Evolutionary conservation across 2,797 vertebrate species (phyloP).

Genomic region (Arrhamphus sclerolepis): DNA sequence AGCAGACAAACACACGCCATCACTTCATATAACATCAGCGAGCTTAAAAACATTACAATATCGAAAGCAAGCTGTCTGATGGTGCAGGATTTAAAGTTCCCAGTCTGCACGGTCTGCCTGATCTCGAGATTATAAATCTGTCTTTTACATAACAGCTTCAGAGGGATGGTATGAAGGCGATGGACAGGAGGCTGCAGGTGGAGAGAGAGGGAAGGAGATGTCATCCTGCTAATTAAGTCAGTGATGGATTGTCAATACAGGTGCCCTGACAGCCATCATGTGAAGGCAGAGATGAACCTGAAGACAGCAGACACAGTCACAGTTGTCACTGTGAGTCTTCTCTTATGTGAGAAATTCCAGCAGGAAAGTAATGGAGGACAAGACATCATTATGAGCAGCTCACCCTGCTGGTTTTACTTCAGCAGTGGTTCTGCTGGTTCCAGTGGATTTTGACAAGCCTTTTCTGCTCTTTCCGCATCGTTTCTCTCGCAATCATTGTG

Average conservation of each 20-base stretch:
- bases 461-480: neutral
- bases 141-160: constrained; percentile 26
- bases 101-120: constrained; percentile 1
- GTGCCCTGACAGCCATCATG: constrained; percentile 23
- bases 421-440: neutral
- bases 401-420: constrained; percentile 10
- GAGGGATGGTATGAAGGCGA: constrained; percentile 4
- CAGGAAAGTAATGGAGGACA: constrained; percentile 14
- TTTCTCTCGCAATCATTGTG: constrained; percentile 2
- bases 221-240: constrained; percentile 47
- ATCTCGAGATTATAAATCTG: constrained; percentile 25
- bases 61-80: too few species aligned
- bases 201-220: constrained; percentile 28
- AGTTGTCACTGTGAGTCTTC: constrained; percentile 6
- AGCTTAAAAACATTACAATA: constrained; percentile 2
- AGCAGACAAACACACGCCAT: constrained; percentile 22
- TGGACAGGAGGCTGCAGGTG: constrained; percentile 43
- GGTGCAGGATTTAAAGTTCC: neutral
- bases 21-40: constrained; percentile 16
- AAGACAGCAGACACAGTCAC: constrained; percentile 20
- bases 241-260: constrained; percentile 50
- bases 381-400: constrained; percentile 18
- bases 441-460: constrained; percentile 1
- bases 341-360: constrained; percentile 15
- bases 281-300: constrained; percentile 19